A percentile compares a stretch with the other conserved stretches of the same genome.
phyloP scores from a whole-genome alignment of 1,140 invertebrate species.

The Leptopilina boulardi region DNA sequence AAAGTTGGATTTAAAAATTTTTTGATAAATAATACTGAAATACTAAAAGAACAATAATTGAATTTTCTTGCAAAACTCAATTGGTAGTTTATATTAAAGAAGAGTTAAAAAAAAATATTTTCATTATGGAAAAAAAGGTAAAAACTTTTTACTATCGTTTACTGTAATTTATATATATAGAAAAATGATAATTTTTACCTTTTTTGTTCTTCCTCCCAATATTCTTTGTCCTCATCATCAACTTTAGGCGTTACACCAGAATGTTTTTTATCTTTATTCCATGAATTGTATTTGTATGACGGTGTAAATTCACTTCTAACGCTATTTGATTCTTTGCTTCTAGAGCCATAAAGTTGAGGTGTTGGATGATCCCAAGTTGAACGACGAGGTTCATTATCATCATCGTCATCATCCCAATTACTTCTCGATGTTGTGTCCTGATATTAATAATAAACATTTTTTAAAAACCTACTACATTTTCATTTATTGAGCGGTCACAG shows the following conservation, averaged over 20 bases:
- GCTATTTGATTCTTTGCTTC: slow-evolving; percentile 71
- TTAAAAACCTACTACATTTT: too few relatives aligned
- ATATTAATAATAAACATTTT: slow-evolving; percentile 70
- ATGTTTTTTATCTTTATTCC: slow-evolving; percentile 82
- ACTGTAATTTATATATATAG: too few relatives aligned
- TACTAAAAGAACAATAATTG: too few relatives aligned
- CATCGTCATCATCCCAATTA: slow-evolving; percentile 92
- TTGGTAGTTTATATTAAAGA: too few relatives aligned
- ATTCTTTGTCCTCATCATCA: slow-evolving; percentile 82
- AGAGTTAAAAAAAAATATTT: too few relatives aligned
- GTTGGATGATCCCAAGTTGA: slow-evolving; percentile 96
- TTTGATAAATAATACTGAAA: too few relatives aligned
- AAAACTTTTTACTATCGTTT: too few relatives aligned
- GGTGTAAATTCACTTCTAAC: slow-evolving; percentile 86
- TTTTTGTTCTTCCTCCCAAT: slow-evolving; percentile 96
- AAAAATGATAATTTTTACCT: too few relatives aligned
- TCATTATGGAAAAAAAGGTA: too few relatives aligned
- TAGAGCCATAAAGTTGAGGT: slow-evolving; percentile 79
- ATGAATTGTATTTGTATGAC: slow-evolving; percentile 89
- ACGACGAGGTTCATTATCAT: slow-evolving; percentile 80
- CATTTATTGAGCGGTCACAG: too few relatives aligned
- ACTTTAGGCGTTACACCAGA: slow-evolving; percentile 80
- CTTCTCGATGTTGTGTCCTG: slow-evolving; percentile 85
- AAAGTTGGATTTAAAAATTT: too few relatives aligned
- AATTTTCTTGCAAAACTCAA: too few relatives aligned